These are phyloP conservation scores for Pristionchus maxplancki DNA, from an alignment of 2,888 invertebrate genomes.

Conservation along the genomic window DNA sequence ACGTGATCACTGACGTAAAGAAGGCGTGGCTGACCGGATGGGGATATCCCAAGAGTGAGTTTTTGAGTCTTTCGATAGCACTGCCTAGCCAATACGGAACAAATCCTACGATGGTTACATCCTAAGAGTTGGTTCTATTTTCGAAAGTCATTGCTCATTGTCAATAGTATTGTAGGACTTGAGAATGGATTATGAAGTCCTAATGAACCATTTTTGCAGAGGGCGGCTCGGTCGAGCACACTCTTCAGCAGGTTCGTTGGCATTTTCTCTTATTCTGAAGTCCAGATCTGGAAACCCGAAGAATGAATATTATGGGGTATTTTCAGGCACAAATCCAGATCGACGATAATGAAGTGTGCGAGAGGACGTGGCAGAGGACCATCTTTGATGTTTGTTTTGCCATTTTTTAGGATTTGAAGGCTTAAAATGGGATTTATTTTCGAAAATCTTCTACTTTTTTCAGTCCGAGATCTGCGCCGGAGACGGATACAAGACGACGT, in stretches of 20 bases:
- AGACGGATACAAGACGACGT: background rate
- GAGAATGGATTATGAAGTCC: no score
- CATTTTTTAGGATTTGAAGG: no score
- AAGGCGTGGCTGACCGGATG: conserved; percentile 28
- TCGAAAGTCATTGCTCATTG: no score
- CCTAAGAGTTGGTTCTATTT: no score
- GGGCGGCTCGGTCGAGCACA: conserved; percentile 11
- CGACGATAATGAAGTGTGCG: background rate
- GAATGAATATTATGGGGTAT: no score
- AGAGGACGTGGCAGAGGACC: background rate
- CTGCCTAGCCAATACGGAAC: no score
- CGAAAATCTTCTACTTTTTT: background rate
- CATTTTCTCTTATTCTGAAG: no score
- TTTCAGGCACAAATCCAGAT: background rate
- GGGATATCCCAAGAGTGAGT: conserved; percentile 38
- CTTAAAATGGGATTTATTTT: background rate
- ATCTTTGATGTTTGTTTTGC: conserved; percentile 35
- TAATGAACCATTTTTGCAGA: conserved; percentile 3
- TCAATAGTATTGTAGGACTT: no score
- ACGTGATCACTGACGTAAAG: background rate
- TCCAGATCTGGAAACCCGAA: no score
- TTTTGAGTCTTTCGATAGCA: no score
- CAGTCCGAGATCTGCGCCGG: conserved; percentile 36
- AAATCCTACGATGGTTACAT: no score
- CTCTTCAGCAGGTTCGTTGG: conserved; percentile 18